Evolutionary conservation across 1,140 invertebrate genomes (phyloP), one percentile per base, ranked within the genome.

Genomic region (Drosophila albomicans): DNA sequence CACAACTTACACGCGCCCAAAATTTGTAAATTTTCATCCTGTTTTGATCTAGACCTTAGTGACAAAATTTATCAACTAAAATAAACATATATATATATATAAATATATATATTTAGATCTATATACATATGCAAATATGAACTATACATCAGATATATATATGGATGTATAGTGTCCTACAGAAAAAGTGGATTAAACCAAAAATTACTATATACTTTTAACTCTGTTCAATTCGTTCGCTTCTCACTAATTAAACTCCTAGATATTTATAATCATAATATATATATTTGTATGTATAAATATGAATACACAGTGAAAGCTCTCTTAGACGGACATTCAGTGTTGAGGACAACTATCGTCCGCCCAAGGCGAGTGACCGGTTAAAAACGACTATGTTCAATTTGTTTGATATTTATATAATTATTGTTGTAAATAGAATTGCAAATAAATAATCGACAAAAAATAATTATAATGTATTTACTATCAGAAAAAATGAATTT

Each of bases 161-260:
- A 56, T 51, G 25, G 45, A 32, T 46, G 56, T 58, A 49, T 66
- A 32, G 35, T 62, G 67, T 13, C 20, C 15, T 45, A 70, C n/a
- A 25, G 30, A 68, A 56, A 54, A 54, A 56, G 16, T 46, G 45
- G 32, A 69, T 74, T 54, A 54, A 74, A 43, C 56, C 49, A 49
- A 62, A 62, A 69, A 28, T 56, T 56, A 32, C 72, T 75, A 75
- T 57, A 56, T 57, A 56, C 57, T 66, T 77, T 66, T 52, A 63
- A 74, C 64, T 78, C 71, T 74, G 70, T 74, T 73, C 62, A 62
- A 46, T 74, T 69, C 58, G 66, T 56, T 62, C 59, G 54, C 16
- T 59, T 11, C 30, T 32, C 16, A 8, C 45, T 32, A 54, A 54
- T 54, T 35, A 13, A 30, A 54, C 15, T 30, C n/a, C 51, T 52